Base-by-base conservation (phyloP, 2,888 invertebrate species). In the Choreutis nemorana region DNA sequence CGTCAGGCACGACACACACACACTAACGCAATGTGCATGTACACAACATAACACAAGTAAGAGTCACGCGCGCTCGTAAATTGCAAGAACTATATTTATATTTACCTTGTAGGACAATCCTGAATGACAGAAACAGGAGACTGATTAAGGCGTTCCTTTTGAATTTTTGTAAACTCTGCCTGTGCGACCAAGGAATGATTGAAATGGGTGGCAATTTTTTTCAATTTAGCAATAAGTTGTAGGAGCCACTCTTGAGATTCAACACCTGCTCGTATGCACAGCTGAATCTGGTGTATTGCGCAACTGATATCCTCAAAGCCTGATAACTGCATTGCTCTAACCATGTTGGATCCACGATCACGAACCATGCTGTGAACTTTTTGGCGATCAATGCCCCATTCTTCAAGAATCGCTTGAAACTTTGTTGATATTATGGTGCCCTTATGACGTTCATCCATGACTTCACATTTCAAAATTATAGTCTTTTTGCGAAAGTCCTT, bases 271-370 rank as follows among this genome's bases (percentile, higher is more conserved):
- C 30, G 31, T 21, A 36, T 30, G 23, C 30, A 28, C 14, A 35
- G 29, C 14, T 39, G 35, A n/a, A 39, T 22, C 12, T 35, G 33
- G 16, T 36, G 36, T 23, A 35, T 16, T 23, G 31, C 14, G 28
- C 34, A 40, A 31, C 16, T 28, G 24, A 37, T 9, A 32, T 36
- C 30, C 12, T 30, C 18, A 23, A 38, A 29, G 14, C 15, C 30
- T 26, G 35, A 26, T 24, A 40, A 32, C 14, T 24, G 26, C 31
- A 34, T 34, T 30, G 37, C 37, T 34, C 29, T 31, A 10, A 27
- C 22, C 39, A 37, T 41, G 15, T 41, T 39, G 8, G 32, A 39
- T 29, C 39, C 39, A 29, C 28, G 14, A 32, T 41, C 39, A 15
- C 38, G 20, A 22, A 39, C 33, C 27, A 41, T 28, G 25, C 35